phyloP scores from a whole-genome alignment of 2,888 invertebrate genomes.

The Phymatocera aterrima region DNA sequence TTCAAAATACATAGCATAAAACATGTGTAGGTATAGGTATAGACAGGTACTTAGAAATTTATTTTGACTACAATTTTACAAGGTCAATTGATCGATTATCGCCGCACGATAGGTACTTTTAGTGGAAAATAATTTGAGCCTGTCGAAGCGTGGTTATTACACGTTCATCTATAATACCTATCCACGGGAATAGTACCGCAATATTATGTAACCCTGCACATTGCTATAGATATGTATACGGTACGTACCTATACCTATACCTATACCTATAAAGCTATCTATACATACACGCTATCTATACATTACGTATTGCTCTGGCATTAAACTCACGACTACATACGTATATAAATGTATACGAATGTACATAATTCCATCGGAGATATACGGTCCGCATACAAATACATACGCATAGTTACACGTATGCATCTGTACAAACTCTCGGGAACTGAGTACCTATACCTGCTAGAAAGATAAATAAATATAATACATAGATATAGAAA shows the following conservation, averaged over 20 bases:
- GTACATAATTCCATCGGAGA: neutral
- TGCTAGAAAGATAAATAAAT: conserved; percentile 20
- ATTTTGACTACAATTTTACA: conserved; percentile 31
- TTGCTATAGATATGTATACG: too few relatives aligned
- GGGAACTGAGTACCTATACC: conserved; percentile 5
- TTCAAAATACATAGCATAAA: too few relatives aligned
- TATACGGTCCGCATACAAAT: too few relatives aligned
- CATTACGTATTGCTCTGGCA: conserved; percentile 30
- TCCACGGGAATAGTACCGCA: conserved; percentile 25
- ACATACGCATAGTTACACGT: neutral
- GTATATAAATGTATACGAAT: neutral
- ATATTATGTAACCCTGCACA: conserved; percentile 34
- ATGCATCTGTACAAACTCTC: conserved; percentile 1
- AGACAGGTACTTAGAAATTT: neutral
- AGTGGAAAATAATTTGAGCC: neutral
- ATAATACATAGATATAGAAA: neutral
- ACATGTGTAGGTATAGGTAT: neutral
- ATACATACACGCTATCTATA: conserved; percentile 38
- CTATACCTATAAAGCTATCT: too few relatives aligned
- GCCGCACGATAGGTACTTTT: neutral
- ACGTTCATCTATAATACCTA: conserved; percentile 14
- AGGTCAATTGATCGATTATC: conserved; percentile 37
- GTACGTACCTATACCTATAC: too few relatives aligned
- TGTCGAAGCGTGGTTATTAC: conserved; percentile 1
- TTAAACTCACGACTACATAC: neutral